These are phyloP conservation scores for Chaetodon trifascialis DNA, from an alignment of 2,113 vertebrate genomes.

Conservation along the genomic window DNA sequence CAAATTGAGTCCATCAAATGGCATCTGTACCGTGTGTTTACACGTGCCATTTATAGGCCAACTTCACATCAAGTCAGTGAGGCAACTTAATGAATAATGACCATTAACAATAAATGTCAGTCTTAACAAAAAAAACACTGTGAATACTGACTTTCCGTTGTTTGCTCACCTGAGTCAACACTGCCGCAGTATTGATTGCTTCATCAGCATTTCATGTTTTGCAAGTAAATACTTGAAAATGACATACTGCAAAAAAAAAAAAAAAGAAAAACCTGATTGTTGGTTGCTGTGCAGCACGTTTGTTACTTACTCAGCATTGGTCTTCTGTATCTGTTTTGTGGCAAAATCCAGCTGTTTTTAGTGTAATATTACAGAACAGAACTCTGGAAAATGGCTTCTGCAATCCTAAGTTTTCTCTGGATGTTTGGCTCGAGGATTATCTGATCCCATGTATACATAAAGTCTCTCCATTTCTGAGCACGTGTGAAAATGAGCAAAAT, in stretches of 20 bases:
- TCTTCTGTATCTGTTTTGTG: no score
- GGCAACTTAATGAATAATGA: neutral
- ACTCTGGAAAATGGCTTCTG: no score
- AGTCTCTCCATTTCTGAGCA: no score
- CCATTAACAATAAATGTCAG: neutral
- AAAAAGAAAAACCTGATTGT: no score
- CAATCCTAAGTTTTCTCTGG: no score
- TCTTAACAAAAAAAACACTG: slow-evolving; percentile 1
- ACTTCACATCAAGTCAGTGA: neutral
- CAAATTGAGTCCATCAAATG: neutral
- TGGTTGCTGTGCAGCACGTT: no score
- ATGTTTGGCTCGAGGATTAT: no score
- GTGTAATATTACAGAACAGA: no score
- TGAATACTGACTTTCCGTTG: slow-evolving; percentile 39
- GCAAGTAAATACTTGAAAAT: slow-evolving; percentile 36
- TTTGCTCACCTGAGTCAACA: neutral
- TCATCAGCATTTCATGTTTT: slow-evolving; percentile 12
- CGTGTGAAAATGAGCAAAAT: neutral
- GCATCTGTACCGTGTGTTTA: slow-evolving; percentile 12
- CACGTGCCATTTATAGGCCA: neutral
- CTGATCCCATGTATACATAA: no score
- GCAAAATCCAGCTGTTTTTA: no score
- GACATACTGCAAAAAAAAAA: neutral
- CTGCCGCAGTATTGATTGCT: neutral
- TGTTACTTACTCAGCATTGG: no score